phyloP scores from a whole-genome alignment of 64 coral and sea anemone genomes.

The Platygyra sinensis region DNA sequence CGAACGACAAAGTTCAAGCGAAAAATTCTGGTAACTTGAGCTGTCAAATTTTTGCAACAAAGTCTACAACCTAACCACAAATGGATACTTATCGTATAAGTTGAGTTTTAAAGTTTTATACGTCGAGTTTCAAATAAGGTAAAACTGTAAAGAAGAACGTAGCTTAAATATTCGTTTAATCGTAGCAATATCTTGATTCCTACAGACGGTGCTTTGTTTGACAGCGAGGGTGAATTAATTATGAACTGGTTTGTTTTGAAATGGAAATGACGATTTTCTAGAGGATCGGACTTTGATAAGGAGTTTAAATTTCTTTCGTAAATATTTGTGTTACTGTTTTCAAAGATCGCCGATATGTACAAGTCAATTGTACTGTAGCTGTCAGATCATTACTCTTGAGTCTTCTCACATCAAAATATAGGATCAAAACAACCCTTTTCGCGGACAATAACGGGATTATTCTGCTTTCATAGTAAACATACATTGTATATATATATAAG shows the following conservation, averaged over 20 bases:
- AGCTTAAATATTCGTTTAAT: not conserved
- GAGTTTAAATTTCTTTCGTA: not conserved
- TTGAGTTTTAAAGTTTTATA: not conserved
- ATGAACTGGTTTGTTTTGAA: not conserved
- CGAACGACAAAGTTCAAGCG: not conserved
- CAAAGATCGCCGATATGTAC: too few species aligned
- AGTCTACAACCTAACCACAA: not conserved
- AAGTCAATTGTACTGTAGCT: too few species aligned
- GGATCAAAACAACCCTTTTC: too few species aligned
- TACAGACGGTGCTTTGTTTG: conserved; percentile 1
- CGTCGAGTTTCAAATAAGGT: too few species aligned
- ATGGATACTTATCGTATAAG: not conserved
- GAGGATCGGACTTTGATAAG: not conserved
- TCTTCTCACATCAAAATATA: too few species aligned
- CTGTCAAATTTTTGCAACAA: not conserved
- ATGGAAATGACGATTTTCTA: not conserved
- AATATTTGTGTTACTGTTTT: too few species aligned
- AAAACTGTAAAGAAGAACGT: not conserved
- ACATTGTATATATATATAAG: too few species aligned
- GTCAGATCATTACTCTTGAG: too few species aligned
- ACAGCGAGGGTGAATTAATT: conserved; percentile 24
- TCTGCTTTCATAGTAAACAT: too few species aligned
- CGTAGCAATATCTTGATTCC: not conserved
- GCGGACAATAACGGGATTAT: too few species aligned
- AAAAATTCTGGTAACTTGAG: not conserved